Conservation (phyloP, 2,888 invertebrate species). For the Dioctria linearis region DNA sequence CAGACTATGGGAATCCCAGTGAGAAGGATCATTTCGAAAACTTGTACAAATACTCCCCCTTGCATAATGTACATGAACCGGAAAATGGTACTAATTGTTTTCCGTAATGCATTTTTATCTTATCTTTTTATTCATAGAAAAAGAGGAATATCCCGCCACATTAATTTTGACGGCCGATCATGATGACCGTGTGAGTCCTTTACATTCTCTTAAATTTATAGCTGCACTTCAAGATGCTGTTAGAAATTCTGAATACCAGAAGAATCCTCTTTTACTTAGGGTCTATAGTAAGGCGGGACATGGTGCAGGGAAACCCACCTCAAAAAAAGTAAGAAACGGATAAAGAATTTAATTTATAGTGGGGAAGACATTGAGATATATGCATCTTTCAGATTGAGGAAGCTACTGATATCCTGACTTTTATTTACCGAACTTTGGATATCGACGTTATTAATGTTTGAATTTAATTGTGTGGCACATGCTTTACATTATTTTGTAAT, state of each 20-base stretch:
- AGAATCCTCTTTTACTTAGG: slow-evolving; percentile 88
- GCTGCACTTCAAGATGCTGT: slow-evolving; percentile 89
- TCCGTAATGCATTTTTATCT: slow-evolving; percentile 1
- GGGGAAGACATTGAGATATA: neutral
- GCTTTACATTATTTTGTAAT: slow-evolving; percentile 27
- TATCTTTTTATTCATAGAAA: slow-evolving; percentile 61
- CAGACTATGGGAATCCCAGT: slow-evolving; percentile 95
- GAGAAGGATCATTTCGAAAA: slow-evolving; percentile 89
- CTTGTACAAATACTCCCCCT: slow-evolving; percentile 89
- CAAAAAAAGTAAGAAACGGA: slow-evolving; percentile 81
- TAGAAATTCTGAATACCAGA: slow-evolving; percentile 77
- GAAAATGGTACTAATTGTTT: slow-evolving; percentile 68
- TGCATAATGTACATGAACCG: slow-evolving; percentile 90
- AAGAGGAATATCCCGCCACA: slow-evolving; percentile 88
- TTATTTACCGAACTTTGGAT: slow-evolving; percentile 68
- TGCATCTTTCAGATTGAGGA: slow-evolving; percentile 88
- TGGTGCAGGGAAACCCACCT: slow-evolving; percentile 96
- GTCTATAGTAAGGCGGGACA: slow-evolving; percentile 98
- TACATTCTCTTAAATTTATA: slow-evolving; percentile 96
- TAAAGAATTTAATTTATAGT: neutral
- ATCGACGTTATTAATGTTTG: slow-evolving; percentile 66
- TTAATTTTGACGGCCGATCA: slow-evolving; percentile 97
- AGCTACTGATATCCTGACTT: slow-evolving; percentile 85
- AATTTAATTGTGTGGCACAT: slow-evolving; percentile 53
- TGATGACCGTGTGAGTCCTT: slow-evolving; percentile 97